A percentile compares a stretch with the other conserved stretches of the same genome.
Conservation (phyloP, 2,797 vertebrate species). For the Delichon dasypus region DNA sequence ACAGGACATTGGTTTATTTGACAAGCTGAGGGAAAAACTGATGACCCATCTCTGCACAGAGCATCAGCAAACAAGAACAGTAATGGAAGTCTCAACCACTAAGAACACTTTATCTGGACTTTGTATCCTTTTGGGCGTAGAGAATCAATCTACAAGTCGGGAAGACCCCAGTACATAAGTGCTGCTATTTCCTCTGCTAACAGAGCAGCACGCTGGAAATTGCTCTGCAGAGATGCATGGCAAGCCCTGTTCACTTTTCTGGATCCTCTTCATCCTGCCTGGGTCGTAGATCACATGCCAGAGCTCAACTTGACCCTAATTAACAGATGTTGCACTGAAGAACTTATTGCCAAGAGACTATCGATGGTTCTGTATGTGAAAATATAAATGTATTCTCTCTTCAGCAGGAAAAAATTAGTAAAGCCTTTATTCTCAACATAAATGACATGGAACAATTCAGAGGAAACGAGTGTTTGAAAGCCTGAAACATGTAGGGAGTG, state of each 20-base stretch:
- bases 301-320: background rate
- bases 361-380: background rate
- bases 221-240: background rate
- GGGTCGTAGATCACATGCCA: background rate
- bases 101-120: background rate
- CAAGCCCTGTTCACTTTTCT: background rate
- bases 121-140: background rate
- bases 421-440: background rate
- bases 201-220: background rate
- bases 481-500: background rate
- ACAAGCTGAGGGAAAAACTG: background rate
- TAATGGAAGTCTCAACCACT: background rate
- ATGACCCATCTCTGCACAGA: fast-evolving
- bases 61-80: background rate
- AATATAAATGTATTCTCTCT: background rate
- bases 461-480: background rate
- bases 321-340: background rate
- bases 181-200: background rate
- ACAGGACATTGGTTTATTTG: background rate
- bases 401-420: background rate
- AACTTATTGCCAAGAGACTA: background rate
- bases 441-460: background rate
- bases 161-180: background rate
- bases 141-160: background rate
- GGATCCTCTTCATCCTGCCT: background rate